phyloP scores from a whole-genome alignment of 2,113 vertebrate species.

The Mobula hypostoma region DNA sequence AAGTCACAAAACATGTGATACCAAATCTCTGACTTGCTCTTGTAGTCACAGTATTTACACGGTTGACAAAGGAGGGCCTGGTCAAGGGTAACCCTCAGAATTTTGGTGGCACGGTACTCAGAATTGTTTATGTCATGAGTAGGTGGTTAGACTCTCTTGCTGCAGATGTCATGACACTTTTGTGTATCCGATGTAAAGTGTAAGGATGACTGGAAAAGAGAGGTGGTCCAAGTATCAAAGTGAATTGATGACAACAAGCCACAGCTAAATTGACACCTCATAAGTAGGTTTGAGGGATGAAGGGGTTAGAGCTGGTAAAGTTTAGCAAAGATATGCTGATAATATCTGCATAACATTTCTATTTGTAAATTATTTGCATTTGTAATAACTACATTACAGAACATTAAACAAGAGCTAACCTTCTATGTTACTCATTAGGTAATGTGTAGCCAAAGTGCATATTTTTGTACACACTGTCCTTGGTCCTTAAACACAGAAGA shows the following conservation, averaged over 20 bases:
- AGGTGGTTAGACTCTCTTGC: too few relatives aligned
- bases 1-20: too few relatives aligned
- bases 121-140: too few relatives aligned
- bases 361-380: constrained; percentile 34
- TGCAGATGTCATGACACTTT: too few relatives aligned
- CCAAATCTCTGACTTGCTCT: too few relatives aligned
- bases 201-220: too few relatives aligned
- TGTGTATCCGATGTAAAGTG: too few relatives aligned
- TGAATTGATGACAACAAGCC: neutral
- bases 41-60: too few relatives aligned
- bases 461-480: constrained; percentile 31
- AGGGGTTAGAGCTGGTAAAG: neutral
- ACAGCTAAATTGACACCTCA: neutral
- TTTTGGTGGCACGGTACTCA: too few relatives aligned
- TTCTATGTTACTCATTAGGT: constrained; percentile 22
- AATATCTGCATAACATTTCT: constrained; percentile 5
- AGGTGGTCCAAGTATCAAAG: neutral
- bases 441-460: constrained; percentile 16
- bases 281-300: neutral
- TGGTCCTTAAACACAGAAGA: neutral
- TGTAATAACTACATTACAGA: constrained; percentile 14
- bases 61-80: too few relatives aligned
- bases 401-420: constrained; percentile 19
- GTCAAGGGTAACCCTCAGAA: too few relatives aligned
- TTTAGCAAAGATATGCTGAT: neutral